Evolutionary conservation across 1,140 invertebrate species (phyloP).

Genomic region (Heliconius hermathena): DNA sequence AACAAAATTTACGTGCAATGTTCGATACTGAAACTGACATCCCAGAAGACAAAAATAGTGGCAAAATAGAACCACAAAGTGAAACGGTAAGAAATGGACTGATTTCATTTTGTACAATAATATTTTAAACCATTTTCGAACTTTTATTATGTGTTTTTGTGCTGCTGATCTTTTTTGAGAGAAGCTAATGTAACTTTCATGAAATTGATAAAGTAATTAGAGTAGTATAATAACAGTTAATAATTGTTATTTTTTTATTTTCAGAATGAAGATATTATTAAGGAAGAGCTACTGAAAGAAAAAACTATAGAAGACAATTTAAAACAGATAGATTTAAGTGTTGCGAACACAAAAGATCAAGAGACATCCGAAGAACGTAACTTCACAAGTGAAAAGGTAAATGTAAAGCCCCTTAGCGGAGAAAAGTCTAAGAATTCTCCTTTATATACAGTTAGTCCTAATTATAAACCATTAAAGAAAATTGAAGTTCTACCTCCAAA

Average conservation of each 20-base stretch:
- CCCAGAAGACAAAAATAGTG: slow-evolving; percentile 37
- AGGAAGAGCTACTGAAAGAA: slow-evolving; percentile 64
- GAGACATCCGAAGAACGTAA: neutral
- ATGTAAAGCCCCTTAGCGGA: slow-evolving; percentile 52
- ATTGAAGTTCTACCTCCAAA: slow-evolving; percentile 68
- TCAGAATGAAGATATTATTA: slow-evolving; percentile 66
- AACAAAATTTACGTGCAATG: slow-evolving; percentile 36
- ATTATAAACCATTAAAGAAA: slow-evolving; percentile 72
- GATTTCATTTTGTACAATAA: neutral
- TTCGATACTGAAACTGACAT: slow-evolving; percentile 43
- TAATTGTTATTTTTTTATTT: slow-evolving; percentile 34
- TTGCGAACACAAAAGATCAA: slow-evolving; percentile 10
- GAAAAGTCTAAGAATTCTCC: slow-evolving; percentile 53
- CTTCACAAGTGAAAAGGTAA: slow-evolving; percentile 40
- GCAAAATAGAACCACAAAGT: slow-evolving; percentile 48
- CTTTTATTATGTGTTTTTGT: neutral
- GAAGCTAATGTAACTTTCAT: neutral
- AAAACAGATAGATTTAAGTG: slow-evolving; percentile 25
- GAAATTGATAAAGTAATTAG: neutral
- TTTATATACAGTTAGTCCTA: slow-evolving; percentile 63
- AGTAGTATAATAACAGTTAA: neutral
- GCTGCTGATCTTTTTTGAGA: neutral
- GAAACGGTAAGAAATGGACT: slow-evolving; percentile 55
- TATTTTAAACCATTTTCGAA: neutral
- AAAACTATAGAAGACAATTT: slow-evolving; percentile 53